Percentiles rank a stretch among this genome's conserved stretches.
These are phyloP conservation scores for Tricholauxania praeusta DNA, from an alignment of 2,888 invertebrate species.

Conservation along the genomic window DNA sequence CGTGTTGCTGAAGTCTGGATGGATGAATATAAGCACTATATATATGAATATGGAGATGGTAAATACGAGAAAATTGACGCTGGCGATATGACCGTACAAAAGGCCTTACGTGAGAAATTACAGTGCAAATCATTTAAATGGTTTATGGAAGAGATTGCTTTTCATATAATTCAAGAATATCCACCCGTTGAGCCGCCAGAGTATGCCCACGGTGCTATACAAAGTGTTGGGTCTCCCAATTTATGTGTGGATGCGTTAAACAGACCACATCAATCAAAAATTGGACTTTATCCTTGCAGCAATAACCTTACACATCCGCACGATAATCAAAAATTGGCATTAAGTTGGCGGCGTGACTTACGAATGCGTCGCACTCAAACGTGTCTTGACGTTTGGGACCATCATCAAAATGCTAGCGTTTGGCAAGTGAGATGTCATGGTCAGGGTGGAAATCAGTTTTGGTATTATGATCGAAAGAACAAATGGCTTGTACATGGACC, in stretches of 20 bases:
- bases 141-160: conserved; percentile 95
- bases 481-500: conserved; percentile 59
- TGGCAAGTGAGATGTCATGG: conserved; percentile 91
- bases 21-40: conserved; percentile 94
- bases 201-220: conserved; percentile 84
- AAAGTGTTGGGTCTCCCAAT: conserved; percentile 73
- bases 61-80: conserved; percentile 80
- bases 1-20: conserved; percentile 98
- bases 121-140: conserved; percentile 94
- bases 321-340: conserved; percentile 61
- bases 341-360: conserved; percentile 67
- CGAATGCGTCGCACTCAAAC: conserved; percentile 74
- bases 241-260: conserved; percentile 81
- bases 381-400: conserved; percentile 87
- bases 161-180: conserved; percentile 88
- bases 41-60: conserved; percentile 83
- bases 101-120: conserved; percentile 78
- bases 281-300: conserved; percentile 65
- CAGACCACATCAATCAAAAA: conserved; percentile 65
- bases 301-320: conserved; percentile 57
- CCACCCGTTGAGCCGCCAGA: conserved; percentile 90
- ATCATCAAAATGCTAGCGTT: conserved; percentile 76
- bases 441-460: conserved; percentile 93
- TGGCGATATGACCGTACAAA: conserved; percentile 86
- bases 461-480: conserved; percentile 81